Base-by-base conservation (phyloP, 2,113 vertebrate genomes). In the Eulemur rufifrons region DNA sequence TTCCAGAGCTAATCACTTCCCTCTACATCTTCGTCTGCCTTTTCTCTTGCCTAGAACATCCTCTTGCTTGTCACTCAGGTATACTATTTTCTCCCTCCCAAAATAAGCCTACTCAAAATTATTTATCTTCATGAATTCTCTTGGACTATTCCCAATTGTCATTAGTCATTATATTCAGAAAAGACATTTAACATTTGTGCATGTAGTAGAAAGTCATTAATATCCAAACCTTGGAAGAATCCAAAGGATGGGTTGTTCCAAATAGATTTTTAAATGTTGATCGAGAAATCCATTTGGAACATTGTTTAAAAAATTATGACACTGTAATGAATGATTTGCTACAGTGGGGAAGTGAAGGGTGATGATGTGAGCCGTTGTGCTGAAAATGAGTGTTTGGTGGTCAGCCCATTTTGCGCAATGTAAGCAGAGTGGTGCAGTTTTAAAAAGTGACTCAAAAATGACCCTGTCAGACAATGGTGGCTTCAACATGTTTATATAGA, bases 81-180 rank as follows among this genome's bases (percentile, higher is more conserved):
- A 92, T 42, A 32, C 3, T 27, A 29, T 37, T 85, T 84, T 59
- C 21, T 20, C 92, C 21, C 21, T 89, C 45, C n/a, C 27, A 32
- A 88, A 64, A 85, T 69, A 95, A 85, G 45, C 37, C 50, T 85
- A 77, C 37, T 89, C 59, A 64, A 91, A 96, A 81, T 76, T 69
- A 83, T 18, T 63, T 76, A 91, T 89, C n/a, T 95, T 91, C 78
- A 77, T 25, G 29, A 95, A 84, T 81, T 86, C 18, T 54, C 23
- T 81, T 89, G 84, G 32, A 77, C 23, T 50, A 61, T 52, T 27
- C 66, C 63, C 52, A 89, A 37, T 9, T 92, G 37, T 18, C 34
- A 23, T 81, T 76, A 71, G 45, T n/a, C 27, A 80, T 10, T 69
- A 50, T 37, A 14, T 81, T 91, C 23, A 69, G 32, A 85, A 73